Conservation (phyloP, 2,797 vertebrate species). For the Characodon lateralis region DNA sequence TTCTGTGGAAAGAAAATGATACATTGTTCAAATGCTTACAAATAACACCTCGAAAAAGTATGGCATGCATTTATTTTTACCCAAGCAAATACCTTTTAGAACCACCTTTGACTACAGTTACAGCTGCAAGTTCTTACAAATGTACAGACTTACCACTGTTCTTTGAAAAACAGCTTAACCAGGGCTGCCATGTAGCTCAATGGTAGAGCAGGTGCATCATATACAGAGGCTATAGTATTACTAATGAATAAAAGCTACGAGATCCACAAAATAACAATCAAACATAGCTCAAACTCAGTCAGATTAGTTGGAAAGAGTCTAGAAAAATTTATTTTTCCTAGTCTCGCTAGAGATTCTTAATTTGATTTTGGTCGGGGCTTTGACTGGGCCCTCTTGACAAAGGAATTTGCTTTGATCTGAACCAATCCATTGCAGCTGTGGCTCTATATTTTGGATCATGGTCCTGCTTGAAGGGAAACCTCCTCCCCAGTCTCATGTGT, state of each 20-base stretch:
- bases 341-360: no score
- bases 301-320: background rate
- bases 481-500: no score
- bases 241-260: background rate
- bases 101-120: background rate
- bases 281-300: background rate
- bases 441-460: background rate
- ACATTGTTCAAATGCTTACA: background rate
- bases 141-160: background rate
- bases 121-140: background rate
- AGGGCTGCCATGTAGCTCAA: background rate
- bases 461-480: background rate
- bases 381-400: background rate
- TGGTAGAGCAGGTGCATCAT: background rate
- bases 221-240: background rate
- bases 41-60: no score
- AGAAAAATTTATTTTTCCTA: no score
- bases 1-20: background rate
- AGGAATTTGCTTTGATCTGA: background rate
- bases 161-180: background rate
- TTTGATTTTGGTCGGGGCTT: background rate
- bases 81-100: background rate
- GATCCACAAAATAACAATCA: background rate
- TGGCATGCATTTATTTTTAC: background rate
- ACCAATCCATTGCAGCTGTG: background rate